Base-by-base conservation (phyloP, 2,797 vertebrate species). In the Rhadinocentrus ornatus region DNA sequence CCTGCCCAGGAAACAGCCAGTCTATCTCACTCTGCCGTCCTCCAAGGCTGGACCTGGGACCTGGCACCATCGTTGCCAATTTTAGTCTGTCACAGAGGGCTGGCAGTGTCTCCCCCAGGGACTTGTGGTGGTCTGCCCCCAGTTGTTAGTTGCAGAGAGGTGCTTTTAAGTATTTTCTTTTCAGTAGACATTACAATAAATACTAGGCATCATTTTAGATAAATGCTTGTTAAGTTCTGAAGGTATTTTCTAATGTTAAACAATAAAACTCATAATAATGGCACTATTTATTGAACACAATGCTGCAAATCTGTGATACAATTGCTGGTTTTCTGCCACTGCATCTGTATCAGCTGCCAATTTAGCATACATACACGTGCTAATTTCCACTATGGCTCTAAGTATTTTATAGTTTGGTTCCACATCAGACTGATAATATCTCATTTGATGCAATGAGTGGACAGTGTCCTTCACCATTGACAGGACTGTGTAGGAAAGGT, bases 391-490 rank as follows among this genome's bases (percentile, higher is more conserved):
- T 48, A 56, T n/a, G 69, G 73, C 53, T 75, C 69, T 73, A 71
- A 80, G 84, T 80, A 80, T 81, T 84, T 86, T 50, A 78, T 71
- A 84, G 84, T 87, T 89, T 83, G 80, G 81, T 83, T 68, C 77
- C 78, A 81, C 75, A 64, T 73, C 73, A 62, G 84, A 76, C 78
- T 86, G 83, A 90, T 86, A 90, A 87, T 90, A 84, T 85, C 83
- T 84, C 84, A 84, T 84, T 88, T 86, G 85, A 80, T 84, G 87
- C 72, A 83, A 86, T 75, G 83, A 86, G 89, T 87, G 62, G 72
- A 78, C 84, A 52, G 57, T 78, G 89, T 93, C 89, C 86, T 91
- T 91, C 86, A 88, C 89, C 88, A 77, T 85, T 86, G 70, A 80
- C 77, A 83, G 76, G 62, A 71, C 87, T 79, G 73, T 74, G 63